Evolutionary conservation across 2,888 invertebrate genomes (phyloP).

Genomic region (Coecobrya sp.): DNA sequence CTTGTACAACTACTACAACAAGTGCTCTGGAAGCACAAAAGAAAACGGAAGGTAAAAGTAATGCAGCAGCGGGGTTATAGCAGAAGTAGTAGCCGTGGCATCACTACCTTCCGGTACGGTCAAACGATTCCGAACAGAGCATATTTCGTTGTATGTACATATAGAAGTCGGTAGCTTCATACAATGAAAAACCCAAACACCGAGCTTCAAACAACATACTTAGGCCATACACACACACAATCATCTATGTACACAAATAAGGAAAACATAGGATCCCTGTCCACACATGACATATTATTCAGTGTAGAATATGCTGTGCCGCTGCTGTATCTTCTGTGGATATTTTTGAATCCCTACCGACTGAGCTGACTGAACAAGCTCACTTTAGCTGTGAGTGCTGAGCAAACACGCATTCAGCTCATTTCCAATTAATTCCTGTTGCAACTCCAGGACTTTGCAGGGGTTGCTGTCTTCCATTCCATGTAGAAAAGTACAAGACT

Average conservation of each 20-base stretch:
- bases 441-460: constrained; percentile 47
- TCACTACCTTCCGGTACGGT: constrained; percentile 68
- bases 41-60: background rate
- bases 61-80: constrained; percentile 8
- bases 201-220: background rate
- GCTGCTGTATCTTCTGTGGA: background rate
- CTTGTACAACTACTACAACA: constrained; percentile 15
- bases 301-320: background rate
- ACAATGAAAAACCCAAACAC: background rate
- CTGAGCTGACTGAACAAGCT: constrained; percentile 2
- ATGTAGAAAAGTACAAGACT: constrained; percentile 21
- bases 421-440: constrained; percentile 77
- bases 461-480: background rate
- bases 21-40: constrained; percentile 17
- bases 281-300: constrained; percentile 6
- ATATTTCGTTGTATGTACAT: background rate
- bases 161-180: background rate
- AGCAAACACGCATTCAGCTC: constrained; percentile 71
- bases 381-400: constrained; percentile 33
- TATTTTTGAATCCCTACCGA: constrained; percentile 38
- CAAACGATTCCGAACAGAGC: constrained; percentile 59
- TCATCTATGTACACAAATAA: background rate
- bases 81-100: constrained; percentile 50
- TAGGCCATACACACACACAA: background rate
- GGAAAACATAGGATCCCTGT: constrained; percentile 27